These are phyloP conservation scores for Sinella curviseta DNA, from an alignment of 1,140 invertebrate genomes.

Conservation along the genomic window DNA sequence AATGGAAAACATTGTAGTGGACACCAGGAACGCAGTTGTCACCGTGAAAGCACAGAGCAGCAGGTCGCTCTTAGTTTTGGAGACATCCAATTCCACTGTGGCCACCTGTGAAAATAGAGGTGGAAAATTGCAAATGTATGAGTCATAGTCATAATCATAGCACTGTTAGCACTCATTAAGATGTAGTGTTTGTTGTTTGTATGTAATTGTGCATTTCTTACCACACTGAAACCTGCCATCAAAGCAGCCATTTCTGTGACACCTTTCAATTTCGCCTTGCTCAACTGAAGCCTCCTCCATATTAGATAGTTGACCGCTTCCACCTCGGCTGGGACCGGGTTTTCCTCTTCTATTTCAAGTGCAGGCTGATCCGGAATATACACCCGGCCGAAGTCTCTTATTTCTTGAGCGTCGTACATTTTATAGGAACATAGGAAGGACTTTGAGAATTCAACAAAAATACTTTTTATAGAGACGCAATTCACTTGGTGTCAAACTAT, in stretches of 20 bases:
- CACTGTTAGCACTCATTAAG: neutral
- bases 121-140: neutral
- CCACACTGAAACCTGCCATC: constrained; percentile 37
- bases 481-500: too few relatives aligned
- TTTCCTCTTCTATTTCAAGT: neutral
- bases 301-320: constrained; percentile 24
- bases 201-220: neutral
- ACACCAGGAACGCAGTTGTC: constrained; percentile 42
- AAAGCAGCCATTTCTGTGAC: constrained; percentile 47
- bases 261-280: constrained; percentile 47
- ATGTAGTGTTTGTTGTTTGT: neutral
- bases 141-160: neutral
- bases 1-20: constrained; percentile 41
- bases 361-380: neutral
- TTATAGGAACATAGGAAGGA: neutral
- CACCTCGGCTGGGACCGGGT: neutral
- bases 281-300: constrained; percentile 43
- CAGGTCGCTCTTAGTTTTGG: neutral
- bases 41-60: constrained; percentile 42
- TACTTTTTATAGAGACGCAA: too few relatives aligned
- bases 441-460: too few relatives aligned
- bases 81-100: constrained; percentile 46
- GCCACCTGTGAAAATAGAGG: constrained; percentile 36
- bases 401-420: constrained; percentile 9
- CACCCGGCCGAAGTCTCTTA: neutral